phyloP scores from a whole-genome alignment of 2,113 vertebrate species.

The Anarhynchus alexandrinus region DNA sequence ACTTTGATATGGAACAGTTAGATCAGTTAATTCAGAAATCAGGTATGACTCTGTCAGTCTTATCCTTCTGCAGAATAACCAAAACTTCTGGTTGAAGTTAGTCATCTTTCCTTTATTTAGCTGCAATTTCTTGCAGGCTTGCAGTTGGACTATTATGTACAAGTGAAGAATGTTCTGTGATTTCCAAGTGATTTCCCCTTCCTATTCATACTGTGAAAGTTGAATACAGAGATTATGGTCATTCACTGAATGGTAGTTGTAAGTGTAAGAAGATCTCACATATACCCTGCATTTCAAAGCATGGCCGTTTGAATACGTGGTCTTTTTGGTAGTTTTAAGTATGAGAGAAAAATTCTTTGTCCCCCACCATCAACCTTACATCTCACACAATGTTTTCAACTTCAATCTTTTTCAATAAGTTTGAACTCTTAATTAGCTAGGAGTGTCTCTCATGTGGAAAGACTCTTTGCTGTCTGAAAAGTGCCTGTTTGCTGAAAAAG shows the following conservation, averaged over 20 bases:
- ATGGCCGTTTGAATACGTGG: neutral
- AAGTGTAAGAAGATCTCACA: neutral
- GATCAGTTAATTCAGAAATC: neutral
- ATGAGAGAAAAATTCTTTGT: neutral
- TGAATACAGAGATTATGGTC: neutral
- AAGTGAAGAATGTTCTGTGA: neutral
- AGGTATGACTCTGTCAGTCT: neutral
- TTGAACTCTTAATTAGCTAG: neutral
- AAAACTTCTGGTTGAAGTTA: neutral
- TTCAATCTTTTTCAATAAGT: neutral
- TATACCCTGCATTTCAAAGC: neutral
- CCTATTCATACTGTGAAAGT: neutral
- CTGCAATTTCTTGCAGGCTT: neutral
- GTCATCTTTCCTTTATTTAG: neutral
- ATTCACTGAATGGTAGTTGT: neutral
- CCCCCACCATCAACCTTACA: neutral
- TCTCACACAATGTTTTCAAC: neutral
- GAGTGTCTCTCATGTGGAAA: neutral
- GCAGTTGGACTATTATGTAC: neutral
- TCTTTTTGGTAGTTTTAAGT: neutral
- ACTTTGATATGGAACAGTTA: neutral
- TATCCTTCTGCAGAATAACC: neutral
- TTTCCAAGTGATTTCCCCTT: neutral
- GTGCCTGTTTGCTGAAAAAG: neutral
- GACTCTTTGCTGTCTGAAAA: neutral